Evolutionary conservation across 92 coral and sea anemone genomes (phyloP).

Genomic region (Umimayanthus kanabou): DNA sequence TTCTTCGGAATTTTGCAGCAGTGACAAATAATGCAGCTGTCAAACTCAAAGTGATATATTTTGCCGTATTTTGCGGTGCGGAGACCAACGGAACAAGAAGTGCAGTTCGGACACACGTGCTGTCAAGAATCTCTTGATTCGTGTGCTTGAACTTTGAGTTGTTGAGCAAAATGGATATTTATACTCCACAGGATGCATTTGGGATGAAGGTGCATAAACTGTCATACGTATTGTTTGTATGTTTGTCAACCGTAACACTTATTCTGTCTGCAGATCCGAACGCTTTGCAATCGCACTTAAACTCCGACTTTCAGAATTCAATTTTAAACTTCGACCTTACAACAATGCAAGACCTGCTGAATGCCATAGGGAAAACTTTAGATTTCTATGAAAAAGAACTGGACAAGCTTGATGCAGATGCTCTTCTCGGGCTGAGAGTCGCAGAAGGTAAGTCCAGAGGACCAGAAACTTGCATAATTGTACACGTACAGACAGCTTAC

Average conservation of each 20-base stretch:
- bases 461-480: no score
- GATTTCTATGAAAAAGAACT: slow-evolving; percentile 26
- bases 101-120: no score
- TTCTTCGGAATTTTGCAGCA: not conserved
- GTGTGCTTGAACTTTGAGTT: not conserved
- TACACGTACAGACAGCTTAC: no score
- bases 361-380: slow-evolving; percentile 10
- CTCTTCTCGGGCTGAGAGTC: slow-evolving; percentile 28
- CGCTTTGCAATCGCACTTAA: not conserved
- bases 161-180: not conserved
- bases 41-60: not conserved
- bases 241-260: not conserved
- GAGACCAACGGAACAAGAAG: not conserved
- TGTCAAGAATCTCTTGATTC: not conserved
- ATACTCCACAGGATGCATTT: not conserved
- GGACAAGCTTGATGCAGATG: slow-evolving; percentile 28
- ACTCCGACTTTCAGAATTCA: slow-evolving; percentile 15
- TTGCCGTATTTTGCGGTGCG: not conserved
- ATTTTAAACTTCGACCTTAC: not conserved
- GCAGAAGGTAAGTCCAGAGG: slow-evolving; percentile 11
- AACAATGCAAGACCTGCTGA: slow-evolving; percentile 14
- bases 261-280: not conserved
- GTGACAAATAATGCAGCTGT: no score
- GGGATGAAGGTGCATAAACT: not conserved
- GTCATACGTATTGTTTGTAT: not conserved